These are phyloP conservation scores for Pachyramphus minor DNA, from an alignment of 2,113 vertebrate species.

Conservation along the genomic window DNA sequence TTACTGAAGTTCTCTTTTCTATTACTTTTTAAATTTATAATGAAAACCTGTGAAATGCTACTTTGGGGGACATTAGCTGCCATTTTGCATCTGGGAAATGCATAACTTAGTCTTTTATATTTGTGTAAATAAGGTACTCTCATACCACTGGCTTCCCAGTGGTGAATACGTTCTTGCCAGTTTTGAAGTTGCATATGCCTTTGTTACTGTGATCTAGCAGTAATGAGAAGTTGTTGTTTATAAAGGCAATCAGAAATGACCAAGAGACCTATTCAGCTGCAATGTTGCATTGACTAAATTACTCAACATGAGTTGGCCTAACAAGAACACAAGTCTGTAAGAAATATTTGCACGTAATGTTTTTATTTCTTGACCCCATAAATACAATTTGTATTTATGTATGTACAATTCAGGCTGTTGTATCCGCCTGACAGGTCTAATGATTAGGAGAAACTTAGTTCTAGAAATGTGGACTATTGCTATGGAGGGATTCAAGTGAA, in stretches of 20 bases:
- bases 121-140: background rate
- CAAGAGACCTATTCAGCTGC: background rate
- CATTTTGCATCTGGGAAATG: background rate
- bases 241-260: slow-evolving; percentile 1
- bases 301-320: background rate
- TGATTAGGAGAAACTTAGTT: background rate
- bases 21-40: background rate
- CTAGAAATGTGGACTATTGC: background rate
- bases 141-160: background rate
- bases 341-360: background rate
- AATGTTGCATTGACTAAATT: background rate
- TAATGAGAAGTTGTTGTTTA: background rate
- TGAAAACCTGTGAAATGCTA: background rate
- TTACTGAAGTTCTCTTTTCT: background rate
- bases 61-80: background rate
- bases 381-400: background rate
- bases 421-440: background rate
- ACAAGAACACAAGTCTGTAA: background rate
- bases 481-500: background rate
- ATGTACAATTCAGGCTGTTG: too few relatives aligned
- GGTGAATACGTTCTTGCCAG: background rate
- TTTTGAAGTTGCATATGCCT: background rate
- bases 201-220: background rate
- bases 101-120: background rate
- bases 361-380: background rate